Base-by-base conservation (phyloP, 2,888 invertebrate species). In the Rhimphoctona megacephalus region DNA sequence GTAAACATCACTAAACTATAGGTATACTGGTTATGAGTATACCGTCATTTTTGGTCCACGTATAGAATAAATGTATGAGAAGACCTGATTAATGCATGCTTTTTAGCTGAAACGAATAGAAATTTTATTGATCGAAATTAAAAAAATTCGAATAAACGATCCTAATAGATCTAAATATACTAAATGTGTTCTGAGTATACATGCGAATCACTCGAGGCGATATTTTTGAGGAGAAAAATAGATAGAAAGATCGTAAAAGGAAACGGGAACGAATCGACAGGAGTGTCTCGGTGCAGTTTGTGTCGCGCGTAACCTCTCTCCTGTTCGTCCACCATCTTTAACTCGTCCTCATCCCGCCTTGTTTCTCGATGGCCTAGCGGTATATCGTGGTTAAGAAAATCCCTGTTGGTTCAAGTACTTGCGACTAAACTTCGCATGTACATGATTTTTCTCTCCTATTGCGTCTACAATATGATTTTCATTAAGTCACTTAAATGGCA, bases 211-310 rank as follows among this genome's bases (percentile, higher is more conserved):
- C 52, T 61, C 61, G 61, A 30, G 67, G 39, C 67, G 74, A 69
- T 25, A 30, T 25, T 67, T 39, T 39, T n/a, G 49, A 69, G 25
- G 43, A 33, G 46, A 30, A 76, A 25, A 64, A 70, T 81, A 43
- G 7, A 66, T 9, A 39, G 43, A 67, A 69, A 81, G 85, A 88
- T 90, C 89, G 89, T 64, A 72, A 86, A 89, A 90, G 90, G 91
- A 92, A 92, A 93, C 92, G 93, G 92, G 92, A 92, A 92, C 91
- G 91, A 92, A 92, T 91, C 90, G 90, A 87, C 88, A 89, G 90
- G 91, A 81, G 77, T 66, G 73, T 73, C 81, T 72, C 69, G 57
- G 36, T 67, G 81, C 43, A n/a, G 81, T 84, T 77, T 70, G 70
- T 81, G 78, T 81, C 52, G 67, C 57, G 61, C 43, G 43, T 66